Evolutionary conservation across 2,797 vertebrate species (phyloP), one percentile per base, ranked within the genome.

Genomic region (Sebastes vulpes): DNA sequence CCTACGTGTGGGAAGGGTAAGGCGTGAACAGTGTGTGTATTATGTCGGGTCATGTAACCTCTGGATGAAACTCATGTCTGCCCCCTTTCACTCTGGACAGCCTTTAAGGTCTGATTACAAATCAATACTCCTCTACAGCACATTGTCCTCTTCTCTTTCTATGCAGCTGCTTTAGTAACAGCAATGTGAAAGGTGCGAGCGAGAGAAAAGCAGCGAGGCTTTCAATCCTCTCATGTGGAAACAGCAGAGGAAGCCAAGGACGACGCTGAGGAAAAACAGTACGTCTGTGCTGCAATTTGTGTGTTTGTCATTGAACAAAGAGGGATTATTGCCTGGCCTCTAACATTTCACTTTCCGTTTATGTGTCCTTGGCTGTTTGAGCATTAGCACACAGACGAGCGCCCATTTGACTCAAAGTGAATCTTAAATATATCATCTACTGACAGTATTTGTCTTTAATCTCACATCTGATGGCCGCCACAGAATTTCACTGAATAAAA

Each of bases 191-290:
- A 91, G 83, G 89, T 84, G 88, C 4, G 4, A 87, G 75, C 58
- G 72, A 81, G 75, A 81, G 56, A 79, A 71, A 83, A 84, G 74
- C 70, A 81, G 72, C 16, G 14, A 88, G 64, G 76, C 87, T 90
- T 90, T 90, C 83, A 92, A 25, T 77, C 79, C 84, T 75, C 72
- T 91, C 89, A 86, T 82, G 91, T 89, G 91, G 88, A 91, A 93
- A 91, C 72, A 68, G 63, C 6, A 6, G 38, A 81, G 77, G 75
- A 83, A 81, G 84, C 70, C 85, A 88, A 90, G 87, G 90, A 92
- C 58, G 48, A 87, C 57, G 61, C 52, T 14, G 83, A 86, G 61
- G 69, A 59, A 82, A 83, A 89, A 69, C 79, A 84, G 58, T 32
- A 9, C 3, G 10, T 58, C 78, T 68, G 57, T 75, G 79, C 80